Conservation (phyloP, 1,140 invertebrate genomes). For the Hypsibius dujardini region DNA sequence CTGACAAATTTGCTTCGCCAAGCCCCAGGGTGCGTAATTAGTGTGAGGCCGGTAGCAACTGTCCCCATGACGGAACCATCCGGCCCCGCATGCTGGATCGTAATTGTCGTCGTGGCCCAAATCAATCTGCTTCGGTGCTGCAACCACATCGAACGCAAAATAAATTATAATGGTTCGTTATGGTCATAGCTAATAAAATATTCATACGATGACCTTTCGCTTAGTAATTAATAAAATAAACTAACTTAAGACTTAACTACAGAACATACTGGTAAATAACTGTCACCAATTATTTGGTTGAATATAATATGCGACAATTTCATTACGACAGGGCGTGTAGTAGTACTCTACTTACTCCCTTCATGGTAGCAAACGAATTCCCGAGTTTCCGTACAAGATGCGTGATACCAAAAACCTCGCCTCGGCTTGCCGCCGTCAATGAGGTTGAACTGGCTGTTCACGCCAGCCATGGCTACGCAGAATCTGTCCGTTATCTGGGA, state of each 20-base stretch:
- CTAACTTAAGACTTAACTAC: too few relatives aligned
- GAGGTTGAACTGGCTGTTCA: not conserved
- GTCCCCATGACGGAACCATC: constrained; percentile 1
- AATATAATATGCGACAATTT: not conserved
- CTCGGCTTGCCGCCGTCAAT: not conserved
- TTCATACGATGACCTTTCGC: not conserved
- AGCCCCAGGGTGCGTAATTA: not conserved
- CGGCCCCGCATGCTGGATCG: not conserved
- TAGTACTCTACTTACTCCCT: not conserved
- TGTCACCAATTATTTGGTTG: not conserved
- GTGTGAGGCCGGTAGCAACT: not conserved
- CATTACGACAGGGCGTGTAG: not conserved
- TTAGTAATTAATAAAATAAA: too few relatives aligned
- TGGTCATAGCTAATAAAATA: not conserved
- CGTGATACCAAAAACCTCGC: not conserved
- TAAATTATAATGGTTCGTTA: not conserved
- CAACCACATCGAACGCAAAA: too few relatives aligned
- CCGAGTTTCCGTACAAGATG: not conserved
- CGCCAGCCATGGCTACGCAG: not conserved
- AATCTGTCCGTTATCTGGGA: too few relatives aligned
- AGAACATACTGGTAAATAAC: too few relatives aligned
- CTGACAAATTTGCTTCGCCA: not conserved
- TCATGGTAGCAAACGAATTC: not conserved
- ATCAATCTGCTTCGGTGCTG: not conserved
- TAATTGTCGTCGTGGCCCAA: not conserved